Evolutionary conservation across 2,113 vertebrate species (phyloP), one percentile per base, ranked within the genome.

Genomic region (Agelaius phoeniceus): DNA sequence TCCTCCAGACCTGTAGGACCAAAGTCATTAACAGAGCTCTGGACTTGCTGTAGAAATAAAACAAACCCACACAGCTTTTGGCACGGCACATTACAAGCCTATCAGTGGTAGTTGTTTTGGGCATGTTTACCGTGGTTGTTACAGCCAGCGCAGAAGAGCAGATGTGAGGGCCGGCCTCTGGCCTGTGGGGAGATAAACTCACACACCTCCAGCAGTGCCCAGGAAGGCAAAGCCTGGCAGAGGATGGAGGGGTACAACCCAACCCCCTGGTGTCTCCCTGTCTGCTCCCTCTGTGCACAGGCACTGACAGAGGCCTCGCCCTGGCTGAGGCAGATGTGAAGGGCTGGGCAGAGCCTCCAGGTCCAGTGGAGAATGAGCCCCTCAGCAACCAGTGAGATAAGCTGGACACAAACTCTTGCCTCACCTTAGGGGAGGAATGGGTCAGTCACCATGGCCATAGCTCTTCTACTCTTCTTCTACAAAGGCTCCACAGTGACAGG

Each of bases 21-120:
- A 49, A 85, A 95, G 87, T 72, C 80, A 84, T 91, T 96, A 96
- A 78, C 12, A 97, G 89, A 85, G 44, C 18, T 93, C 61, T 66
- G 43, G 80, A 26, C 31, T 0, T 8, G 66, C 41, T 73, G 46
- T 76, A 73, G 51, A 80, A 90, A 75, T 77, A 84, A 73, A 90
- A 66, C 35, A 78, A 89, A 89, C 20, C 13, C 44, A 46, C 85
- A 39, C 30, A 18, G 16, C 6, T 91, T 88, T 87, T 68, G 72
- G 17, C 52, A 51, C 4, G 15, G 37, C 62, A 35, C 27, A 19
- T 37, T 66, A 16, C 9, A 61, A 72, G 71, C 46, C 71, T 44
- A 4, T 33, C 72, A 19, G 35, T 27, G 16, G 16, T 49, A 28
- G 46, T 82, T 67, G 23, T 66, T 76, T 30, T 21, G 16, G 35